These are phyloP conservation scores for Hylaea fasciaria DNA, from an alignment of 2,888 invertebrate genomes.

Conservation along the genomic window DNA sequence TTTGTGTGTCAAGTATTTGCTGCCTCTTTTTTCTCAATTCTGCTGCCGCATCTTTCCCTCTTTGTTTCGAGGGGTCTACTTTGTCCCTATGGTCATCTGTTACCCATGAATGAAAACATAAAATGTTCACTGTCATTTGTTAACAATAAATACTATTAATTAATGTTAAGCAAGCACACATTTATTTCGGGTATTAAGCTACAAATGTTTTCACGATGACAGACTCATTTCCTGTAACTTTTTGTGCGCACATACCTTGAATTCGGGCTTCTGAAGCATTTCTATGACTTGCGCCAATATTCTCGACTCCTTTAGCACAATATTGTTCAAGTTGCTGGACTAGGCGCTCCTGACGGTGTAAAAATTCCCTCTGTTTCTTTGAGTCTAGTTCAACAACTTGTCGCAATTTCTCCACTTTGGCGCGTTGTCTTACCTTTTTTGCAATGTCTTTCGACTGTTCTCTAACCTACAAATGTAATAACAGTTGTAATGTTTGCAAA, in stretches of 20 bases:
- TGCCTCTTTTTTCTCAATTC: slow-evolving; percentile 68
- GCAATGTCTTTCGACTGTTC: slow-evolving; percentile 83
- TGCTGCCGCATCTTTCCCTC: slow-evolving; percentile 71
- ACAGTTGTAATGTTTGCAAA: slow-evolving; percentile 37
- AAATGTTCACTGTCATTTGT: too few species aligned
- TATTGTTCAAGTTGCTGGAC: slow-evolving; percentile 70
- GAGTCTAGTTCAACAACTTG: slow-evolving; percentile 64
- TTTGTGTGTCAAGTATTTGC: slow-evolving; percentile 70
- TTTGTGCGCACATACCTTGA: slow-evolving; percentile 51
- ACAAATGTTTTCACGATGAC: too few species aligned
- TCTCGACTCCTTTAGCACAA: slow-evolving; percentile 64
- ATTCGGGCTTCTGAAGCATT: slow-evolving; percentile 58
- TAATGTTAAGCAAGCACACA: too few species aligned
- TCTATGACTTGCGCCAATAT: slow-evolving; percentile 71
- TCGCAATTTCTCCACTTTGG: slow-evolving; percentile 71
- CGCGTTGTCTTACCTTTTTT: slow-evolving; percentile 76
- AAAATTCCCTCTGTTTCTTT: slow-evolving; percentile 69
- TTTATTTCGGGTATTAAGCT: too few species aligned
- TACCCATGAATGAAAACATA: slow-evolving; percentile 8
- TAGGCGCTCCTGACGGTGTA: slow-evolving; percentile 69
- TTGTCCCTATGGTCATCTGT: slow-evolving; percentile 54
- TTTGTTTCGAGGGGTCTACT: slow-evolving; percentile 66
- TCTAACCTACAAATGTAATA: slow-evolving; percentile 69
- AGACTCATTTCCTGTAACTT: too few species aligned
- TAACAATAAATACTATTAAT: too few species aligned